Conservation (phyloP, 2,113 vertebrate species). For the Ploceus nigricollis region DNA sequence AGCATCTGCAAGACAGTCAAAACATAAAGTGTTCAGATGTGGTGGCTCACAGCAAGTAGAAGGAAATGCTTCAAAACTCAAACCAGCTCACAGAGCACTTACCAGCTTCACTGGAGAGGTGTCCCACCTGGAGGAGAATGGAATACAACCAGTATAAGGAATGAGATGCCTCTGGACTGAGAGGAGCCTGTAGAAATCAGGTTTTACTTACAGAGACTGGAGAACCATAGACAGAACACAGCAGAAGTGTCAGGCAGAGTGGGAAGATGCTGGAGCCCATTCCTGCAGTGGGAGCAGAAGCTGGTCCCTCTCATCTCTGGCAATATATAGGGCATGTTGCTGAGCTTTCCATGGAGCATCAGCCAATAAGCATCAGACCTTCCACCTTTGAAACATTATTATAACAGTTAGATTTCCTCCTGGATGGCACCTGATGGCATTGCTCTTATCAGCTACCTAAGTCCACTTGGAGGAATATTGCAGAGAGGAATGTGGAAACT, state of each 20-base stretch:
- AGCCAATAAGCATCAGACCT: neutral
- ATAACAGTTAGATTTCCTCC: neutral
- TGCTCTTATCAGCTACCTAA: neutral
- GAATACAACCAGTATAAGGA: neutral
- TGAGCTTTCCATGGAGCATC: neutral
- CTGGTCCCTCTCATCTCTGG: neutral
- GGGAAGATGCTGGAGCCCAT: conserved; percentile 12
- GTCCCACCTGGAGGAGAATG: conserved; percentile 55
- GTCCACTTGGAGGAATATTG: neutral
- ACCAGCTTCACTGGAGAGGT: conserved; percentile 28
- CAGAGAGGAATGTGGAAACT: neutral
- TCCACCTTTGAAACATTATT: neutral
- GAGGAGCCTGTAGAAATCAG: neutral
- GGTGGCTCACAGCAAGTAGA: neutral
- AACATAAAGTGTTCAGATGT: neutral
- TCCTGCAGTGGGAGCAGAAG: neutral
- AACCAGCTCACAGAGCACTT: conserved; percentile 7
- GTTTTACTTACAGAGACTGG: conserved; percentile 36
- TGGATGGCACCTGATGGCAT: neutral
- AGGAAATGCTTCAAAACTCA: neutral
- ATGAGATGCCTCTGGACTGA: neutral
- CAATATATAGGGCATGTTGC: conserved; percentile 15
- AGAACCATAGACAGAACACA: neutral
- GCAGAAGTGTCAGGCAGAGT: neutral
- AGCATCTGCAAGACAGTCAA: neutral